Percentiles rank a stretch among this genome's conserved stretches.
Conservation (phyloP, 2,797 vertebrate genomes). For the Phataginus tricuspis region DNA sequence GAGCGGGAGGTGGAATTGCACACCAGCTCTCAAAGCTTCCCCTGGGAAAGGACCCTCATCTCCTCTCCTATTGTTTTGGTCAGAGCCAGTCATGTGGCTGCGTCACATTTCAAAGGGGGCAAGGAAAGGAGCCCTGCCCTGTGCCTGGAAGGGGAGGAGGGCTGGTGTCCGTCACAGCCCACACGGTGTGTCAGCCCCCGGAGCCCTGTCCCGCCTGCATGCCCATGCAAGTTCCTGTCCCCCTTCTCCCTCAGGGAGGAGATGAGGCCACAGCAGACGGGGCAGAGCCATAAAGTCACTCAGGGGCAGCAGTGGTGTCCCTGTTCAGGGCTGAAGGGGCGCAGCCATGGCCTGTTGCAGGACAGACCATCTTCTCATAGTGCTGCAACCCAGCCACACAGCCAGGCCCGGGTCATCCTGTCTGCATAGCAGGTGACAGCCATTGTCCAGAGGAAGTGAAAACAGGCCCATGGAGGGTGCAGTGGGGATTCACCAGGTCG, state of each 20-base stretch:
- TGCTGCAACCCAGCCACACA: rapidly evolving
- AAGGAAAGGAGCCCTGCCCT: not conserved
- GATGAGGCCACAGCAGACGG: rapidly evolving
- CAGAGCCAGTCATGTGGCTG: rapidly evolving
- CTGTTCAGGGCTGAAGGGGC: not conserved
- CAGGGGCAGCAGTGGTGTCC: no score
- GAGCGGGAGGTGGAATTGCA: not conserved
- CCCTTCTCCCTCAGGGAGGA: no score
- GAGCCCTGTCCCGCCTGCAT: rapidly evolving
- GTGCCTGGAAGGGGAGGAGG: not conserved
- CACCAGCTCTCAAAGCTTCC: not conserved
- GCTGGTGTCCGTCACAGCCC: not conserved
- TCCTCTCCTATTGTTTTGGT: not conserved
- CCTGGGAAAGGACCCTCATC: not conserved
- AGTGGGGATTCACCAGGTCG: rapidly evolving
- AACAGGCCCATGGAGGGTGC: no score
- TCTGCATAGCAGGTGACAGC: not conserved
- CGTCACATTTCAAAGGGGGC: not conserved
- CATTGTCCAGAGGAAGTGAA: rapidly evolving
- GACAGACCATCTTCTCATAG: rapidly evolving
- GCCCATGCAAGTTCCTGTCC: rapidly evolving
- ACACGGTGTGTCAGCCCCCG: rapidly evolving
- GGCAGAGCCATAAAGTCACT: not conserved
- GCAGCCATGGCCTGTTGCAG: no score
- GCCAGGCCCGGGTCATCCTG: not conserved